Base-by-base conservation (phyloP, 2,888 invertebrate species). In the Eledone cirrhosa region DNA sequence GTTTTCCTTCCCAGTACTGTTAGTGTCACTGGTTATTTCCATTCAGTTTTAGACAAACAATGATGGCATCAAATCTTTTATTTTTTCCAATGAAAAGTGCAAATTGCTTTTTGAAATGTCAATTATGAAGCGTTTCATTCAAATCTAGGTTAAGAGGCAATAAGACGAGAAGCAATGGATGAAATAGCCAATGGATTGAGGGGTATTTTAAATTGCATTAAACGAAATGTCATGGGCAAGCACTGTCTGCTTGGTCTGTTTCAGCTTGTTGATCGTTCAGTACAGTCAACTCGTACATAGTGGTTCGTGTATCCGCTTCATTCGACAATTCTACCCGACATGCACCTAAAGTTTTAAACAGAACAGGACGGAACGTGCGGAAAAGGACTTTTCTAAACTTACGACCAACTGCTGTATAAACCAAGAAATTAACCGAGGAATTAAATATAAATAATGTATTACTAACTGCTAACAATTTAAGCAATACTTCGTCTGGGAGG, bases 381-480 rank as follows among this genome's bases (percentile, higher is more conserved):
- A 87, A 78, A 47, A 88, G 82, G 22, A 86, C 84, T 77, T 86
- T 85, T 77, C 89, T 80, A 81, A 89, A 89, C 65, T 85, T 85
- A 31, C 86, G 80, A 5, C 89, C 89, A 63, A 89, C 88, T 7
- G 87, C 86, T 22, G 88, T 88, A 82, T 89, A 89, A 53, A 89
- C 87, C 33, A 89, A 84, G 81, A 89, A 89, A 80, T 89, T 89
- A 14, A 89, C 87, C 22, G 88, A 88, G 1, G 89, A 88, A 82
- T 89, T 89, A 24, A 88, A 81, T 41, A 88, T 86, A 81, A 89
- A 87, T 5, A 89, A 78, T 27, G 86, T 84, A 77, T 89, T 89
- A 80, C 87, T 87, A 24, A 88, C 84, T 65, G 87, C 89, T 24
- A 88, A 80, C 84, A 87, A 88, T 80, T 86, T 85, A 24, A 87